Base-by-base conservation (phyloP, 2,113 vertebrate species). In the Tapirus terrestris region DNA sequence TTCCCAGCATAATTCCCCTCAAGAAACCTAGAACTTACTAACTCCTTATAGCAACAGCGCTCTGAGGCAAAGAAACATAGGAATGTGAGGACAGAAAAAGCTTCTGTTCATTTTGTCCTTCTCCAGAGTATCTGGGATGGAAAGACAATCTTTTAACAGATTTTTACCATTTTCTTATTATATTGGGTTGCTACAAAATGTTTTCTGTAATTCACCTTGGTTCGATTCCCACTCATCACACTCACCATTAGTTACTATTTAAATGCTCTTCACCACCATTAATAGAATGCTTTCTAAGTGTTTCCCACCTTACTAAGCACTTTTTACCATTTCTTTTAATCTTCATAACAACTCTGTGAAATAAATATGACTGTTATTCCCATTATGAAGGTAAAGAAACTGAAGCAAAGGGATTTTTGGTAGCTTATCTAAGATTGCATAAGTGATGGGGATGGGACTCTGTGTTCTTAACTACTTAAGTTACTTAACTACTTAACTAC, bases 401-500 rank as follows among this genome's bases (percentile, higher is more conserved):
- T 8, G 10, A 73, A 45, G 7, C 51, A 1, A 12, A 63, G 9
- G 6, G 1, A 23, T 9, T 51, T 53, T 75, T 58, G 31, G 0
- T 51, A 65, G 3, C 6, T 73, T 56, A 63, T 12, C 18, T 94
- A 89, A 21, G 20, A 27, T 75, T 58, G 45, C 0, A 29, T 61
- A 86, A 36, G 7, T 33, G 8, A 13, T 58, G 17, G 3, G 0
- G 2, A 72, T 16, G 16, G 36, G 8, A 85, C 25, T 7, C 7
- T 68, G 1, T 3, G 0, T 7, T 17, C 9, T 48, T 48, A 39
- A 0, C 0, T 6, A 13, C 12, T 96, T 12, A 3, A 33, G n/a
- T n/a, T n/a, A n/a, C 9, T 48, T 48, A 39, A 0, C 0, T 6
- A 13, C 12, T 96, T 12, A 3, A 33, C 0, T 21, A 43, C 3